These are phyloP conservation scores for Macaria liturata DNA, from an alignment of 2,888 invertebrate species.

Conservation along the genomic window DNA sequence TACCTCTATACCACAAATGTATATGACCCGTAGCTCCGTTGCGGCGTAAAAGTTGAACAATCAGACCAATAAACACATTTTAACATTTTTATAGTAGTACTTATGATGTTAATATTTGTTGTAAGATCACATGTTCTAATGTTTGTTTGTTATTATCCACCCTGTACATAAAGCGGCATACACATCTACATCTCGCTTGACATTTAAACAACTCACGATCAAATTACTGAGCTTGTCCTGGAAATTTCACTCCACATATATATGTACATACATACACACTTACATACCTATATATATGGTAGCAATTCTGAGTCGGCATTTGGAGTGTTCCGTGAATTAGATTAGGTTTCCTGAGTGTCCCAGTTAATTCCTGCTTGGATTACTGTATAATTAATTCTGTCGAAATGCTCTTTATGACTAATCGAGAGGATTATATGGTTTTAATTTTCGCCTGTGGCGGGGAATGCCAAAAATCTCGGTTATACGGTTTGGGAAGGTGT, in stretches of 20 bases:
- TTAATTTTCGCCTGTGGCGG: conserved; percentile 19
- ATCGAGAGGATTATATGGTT: conserved; percentile 23
- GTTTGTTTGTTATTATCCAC: not conserved
- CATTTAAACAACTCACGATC: conserved; percentile 23
- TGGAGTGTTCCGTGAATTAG: conserved; percentile 23
- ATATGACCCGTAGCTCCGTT: too few relatives aligned
- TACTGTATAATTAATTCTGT: conserved; percentile 35
- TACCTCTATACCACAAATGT: too few relatives aligned
- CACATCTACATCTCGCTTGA: conserved; percentile 7
- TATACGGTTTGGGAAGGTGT: not conserved
- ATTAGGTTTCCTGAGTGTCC: conserved; percentile 32
- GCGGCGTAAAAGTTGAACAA: too few relatives aligned
- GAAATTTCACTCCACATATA: conserved; percentile 15
- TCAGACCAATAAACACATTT: too few relatives aligned
- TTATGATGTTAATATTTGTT: too few relatives aligned
- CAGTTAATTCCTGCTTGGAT: conserved; percentile 43
- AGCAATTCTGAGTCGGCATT: conserved; percentile 13
- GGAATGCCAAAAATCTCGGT: conserved; percentile 8
- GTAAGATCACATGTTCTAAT: too few relatives aligned
- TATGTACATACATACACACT: conserved; percentile 6
- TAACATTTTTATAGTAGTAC: too few relatives aligned
- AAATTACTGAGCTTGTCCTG: conserved; percentile 22
- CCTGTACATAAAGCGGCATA: not conserved
- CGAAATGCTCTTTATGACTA: conserved; percentile 29
- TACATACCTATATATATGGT: conserved; percentile 4